phyloP scores from a whole-genome alignment of 2,113 vertebrate species.

The Rousettus leschenaultii region DNA sequence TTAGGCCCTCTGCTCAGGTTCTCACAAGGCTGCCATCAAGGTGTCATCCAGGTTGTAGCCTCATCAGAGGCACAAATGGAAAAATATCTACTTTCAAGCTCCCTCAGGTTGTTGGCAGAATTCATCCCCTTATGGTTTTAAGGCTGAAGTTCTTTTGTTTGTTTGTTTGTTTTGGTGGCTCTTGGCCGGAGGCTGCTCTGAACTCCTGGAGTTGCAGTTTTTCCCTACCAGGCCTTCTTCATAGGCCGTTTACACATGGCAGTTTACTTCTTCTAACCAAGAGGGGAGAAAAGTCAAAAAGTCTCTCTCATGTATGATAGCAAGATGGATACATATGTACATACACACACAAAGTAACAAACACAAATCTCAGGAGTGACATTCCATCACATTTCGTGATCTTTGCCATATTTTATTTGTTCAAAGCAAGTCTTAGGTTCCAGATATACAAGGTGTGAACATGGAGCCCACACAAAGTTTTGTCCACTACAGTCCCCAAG shows the following conservation, averaged over 20 bases:
- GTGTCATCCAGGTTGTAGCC: too few relatives aligned
- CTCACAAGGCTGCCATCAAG: neutral
- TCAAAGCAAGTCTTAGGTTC: neutral
- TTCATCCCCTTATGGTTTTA: neutral
- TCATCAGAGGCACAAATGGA: neutral
- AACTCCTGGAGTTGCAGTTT: neutral
- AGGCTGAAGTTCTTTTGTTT: too few relatives aligned
- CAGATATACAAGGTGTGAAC: neutral
- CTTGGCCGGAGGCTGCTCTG: neutral
- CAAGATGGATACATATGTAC: neutral
- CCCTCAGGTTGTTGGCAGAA: neutral
- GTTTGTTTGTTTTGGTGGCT: too few relatives aligned
- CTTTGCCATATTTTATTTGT: neutral
- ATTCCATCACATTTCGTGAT: neutral
- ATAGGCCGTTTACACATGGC: neutral
- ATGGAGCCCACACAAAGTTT: rapidly evolving
- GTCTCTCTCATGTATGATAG: neutral
- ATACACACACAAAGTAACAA: neutral
- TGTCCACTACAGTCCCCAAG: neutral
- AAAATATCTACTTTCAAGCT: neutral
- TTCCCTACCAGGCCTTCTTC: neutral
- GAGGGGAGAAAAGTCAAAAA: neutral
- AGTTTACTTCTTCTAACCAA: neutral
- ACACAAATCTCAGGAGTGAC: neutral
- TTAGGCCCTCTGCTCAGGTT: neutral